These are phyloP conservation scores for Phalera bucephala DNA, from an alignment of 2,888 invertebrate species.

Conservation along the genomic window DNA sequence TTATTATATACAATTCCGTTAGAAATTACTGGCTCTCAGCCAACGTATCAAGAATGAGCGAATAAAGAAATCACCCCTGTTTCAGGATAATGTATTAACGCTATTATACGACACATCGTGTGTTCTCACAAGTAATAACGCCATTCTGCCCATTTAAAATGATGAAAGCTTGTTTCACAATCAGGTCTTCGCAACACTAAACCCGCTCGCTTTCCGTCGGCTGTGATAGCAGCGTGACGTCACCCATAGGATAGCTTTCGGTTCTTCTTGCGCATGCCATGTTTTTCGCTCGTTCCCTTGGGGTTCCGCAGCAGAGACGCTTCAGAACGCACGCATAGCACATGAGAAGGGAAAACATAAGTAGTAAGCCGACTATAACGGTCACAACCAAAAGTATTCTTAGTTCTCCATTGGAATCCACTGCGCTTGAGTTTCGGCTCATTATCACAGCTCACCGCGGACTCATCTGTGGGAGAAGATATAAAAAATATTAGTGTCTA, in stretches of 20 bases:
- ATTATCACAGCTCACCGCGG: conserved; percentile 39
- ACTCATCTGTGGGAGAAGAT: conserved; percentile 49
- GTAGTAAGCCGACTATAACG: conserved; percentile 81
- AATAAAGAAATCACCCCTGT: conserved; percentile 2
- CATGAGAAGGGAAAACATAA: conserved; percentile 84
- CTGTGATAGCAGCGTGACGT: conserved; percentile 84
- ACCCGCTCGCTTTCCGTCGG: conserved; percentile 84
- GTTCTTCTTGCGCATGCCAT: conserved; percentile 58
- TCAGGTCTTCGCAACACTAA: conserved; percentile 26
- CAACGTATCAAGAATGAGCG: conserved; percentile 7
- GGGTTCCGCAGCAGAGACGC: conserved; percentile 83
- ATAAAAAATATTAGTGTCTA: background rate
- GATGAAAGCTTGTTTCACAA: no score
- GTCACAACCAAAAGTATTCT: conserved; percentile 83
- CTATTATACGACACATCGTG: background rate
- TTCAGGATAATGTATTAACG: background rate
- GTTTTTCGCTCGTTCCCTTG: conserved; percentile 73
- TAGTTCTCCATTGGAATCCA: conserved; percentile 80
- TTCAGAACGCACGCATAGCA: conserved; percentile 87
- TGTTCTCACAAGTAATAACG: background rate
- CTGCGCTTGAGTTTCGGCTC: conserved; percentile 62
- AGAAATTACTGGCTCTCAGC: conserved; percentile 7
- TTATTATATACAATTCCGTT: conserved; percentile 1
- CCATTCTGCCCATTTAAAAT: conserved; percentile 1
- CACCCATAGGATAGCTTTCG: conserved; percentile 84